Conservation (phyloP, 2,113 vertebrate genomes). For the Perca flavescens region DNA sequence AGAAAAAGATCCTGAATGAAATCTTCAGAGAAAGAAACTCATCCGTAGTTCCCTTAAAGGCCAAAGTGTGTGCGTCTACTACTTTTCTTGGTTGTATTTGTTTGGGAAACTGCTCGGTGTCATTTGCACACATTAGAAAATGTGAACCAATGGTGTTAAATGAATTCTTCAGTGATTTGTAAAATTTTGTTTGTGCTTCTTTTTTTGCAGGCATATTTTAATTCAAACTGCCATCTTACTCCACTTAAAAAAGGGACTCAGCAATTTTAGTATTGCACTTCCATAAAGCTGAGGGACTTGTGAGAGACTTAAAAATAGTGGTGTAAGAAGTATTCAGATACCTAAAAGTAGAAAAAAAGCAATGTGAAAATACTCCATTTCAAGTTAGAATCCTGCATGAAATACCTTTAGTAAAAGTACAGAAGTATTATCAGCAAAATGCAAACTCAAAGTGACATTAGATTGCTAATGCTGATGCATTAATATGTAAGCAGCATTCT, state of each 20-base stretch:
- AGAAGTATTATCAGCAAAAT: background rate
- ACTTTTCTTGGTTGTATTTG: background rate
- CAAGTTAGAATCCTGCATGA: background rate
- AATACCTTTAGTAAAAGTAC: background rate
- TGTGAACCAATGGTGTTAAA: background rate
- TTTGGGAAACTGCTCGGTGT: background rate
- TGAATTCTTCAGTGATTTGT: background rate
- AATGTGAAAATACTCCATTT: background rate
- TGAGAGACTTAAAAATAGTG: background rate
- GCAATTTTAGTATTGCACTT: background rate
- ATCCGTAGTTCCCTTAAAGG: constrained; percentile 3
- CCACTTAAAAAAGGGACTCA: background rate
- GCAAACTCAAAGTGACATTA: background rate
- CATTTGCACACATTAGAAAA: background rate
- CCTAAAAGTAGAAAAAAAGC: background rate
- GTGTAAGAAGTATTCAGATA: background rate
- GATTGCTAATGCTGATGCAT: background rate
- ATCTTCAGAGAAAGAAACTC: background rate
- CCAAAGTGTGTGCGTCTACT: background rate
- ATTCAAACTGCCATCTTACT: background rate
- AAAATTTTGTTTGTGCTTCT: too few species aligned
- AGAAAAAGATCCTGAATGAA: background rate
- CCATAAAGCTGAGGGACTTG: background rate
- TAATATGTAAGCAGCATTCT: background rate
- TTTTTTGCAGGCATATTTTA: background rate